These are phyloP conservation scores for Bombyx huttoni DNA, from an alignment of 2,888 invertebrate genomes.

Conservation along the genomic window DNA sequence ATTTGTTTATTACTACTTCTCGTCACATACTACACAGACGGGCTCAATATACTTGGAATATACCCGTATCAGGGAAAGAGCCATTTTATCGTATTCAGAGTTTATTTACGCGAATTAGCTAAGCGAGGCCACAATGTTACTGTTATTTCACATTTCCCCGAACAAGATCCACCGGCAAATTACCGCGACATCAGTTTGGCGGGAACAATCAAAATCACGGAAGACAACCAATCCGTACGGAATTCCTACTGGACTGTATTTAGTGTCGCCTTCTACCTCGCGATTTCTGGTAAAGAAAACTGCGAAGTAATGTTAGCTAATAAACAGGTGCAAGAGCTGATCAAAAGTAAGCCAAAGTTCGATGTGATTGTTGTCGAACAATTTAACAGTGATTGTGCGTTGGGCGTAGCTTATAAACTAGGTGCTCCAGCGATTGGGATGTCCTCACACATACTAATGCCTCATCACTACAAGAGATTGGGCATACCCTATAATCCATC, in stretches of 20 bases:
- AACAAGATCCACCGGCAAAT: conserved; percentile 51
- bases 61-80: conserved; percentile 79
- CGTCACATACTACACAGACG: conserved; percentile 11
- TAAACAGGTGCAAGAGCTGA: conserved; percentile 38
- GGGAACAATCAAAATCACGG: conserved; percentile 24
- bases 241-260: conserved; percentile 29
- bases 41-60: conserved; percentile 72
- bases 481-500: conserved; percentile 72
- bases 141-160: conserved; percentile 76
- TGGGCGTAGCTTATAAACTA: conserved; percentile 76
- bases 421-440: conserved; percentile 74
- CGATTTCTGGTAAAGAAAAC: conserved; percentile 25
- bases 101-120: conserved; percentile 72
- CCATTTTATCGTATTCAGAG: conserved; percentile 77
- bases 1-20: conserved; percentile 16
- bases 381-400: conserved; percentile 80
- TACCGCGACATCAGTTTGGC: conserved; percentile 74
- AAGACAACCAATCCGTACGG: conserved; percentile 26
- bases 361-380: conserved; percentile 79
- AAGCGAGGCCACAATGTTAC: conserved; percentile 77
- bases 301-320: conserved; percentile 47
- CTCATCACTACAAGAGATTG: conserved; percentile 73
- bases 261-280: conserved; percentile 18
- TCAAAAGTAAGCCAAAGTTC: conserved; percentile 63
- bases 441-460: conserved; percentile 73